Conservation (phyloP, 2,888 invertebrate species). For the Agonopterix heracliana region DNA sequence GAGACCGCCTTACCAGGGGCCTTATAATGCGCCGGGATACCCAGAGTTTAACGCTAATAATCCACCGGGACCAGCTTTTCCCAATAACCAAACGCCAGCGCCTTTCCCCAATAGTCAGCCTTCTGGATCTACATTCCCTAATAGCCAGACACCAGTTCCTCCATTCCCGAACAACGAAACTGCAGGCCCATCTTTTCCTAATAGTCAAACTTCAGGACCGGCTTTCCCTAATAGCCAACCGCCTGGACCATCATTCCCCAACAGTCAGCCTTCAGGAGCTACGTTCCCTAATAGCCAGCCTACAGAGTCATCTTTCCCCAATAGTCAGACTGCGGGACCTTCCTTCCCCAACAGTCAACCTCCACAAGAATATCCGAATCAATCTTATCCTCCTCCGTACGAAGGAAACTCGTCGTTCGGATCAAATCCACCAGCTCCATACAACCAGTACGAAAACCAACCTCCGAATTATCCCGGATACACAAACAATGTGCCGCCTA, state of each 20-base stretch:
- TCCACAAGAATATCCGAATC: constrained; percentile 6
- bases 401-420: constrained; percentile 35
- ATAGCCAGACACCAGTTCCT: constrained; percentile 7
- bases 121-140: constrained; percentile 10
- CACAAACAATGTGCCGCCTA: constrained; percentile 40
- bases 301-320: constrained; percentile 9
- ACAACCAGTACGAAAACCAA: constrained; percentile 51
- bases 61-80: constrained; percentile 16
- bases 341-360: constrained; percentile 14
- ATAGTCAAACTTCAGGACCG: constrained; percentile 7
- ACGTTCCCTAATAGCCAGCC: constrained; percentile 14
- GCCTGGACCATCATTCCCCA: constrained; percentile 10
- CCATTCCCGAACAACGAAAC: too few relatives aligned
- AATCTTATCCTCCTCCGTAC: constrained; percentile 33
- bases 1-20: constrained; percentile 45
- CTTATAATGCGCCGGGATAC: constrained; percentile 40
- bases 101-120: constrained; percentile 14
- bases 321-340: constrained; percentile 9
- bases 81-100: constrained; percentile 11
- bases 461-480: constrained; percentile 47
- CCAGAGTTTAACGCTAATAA: constrained; percentile 47
- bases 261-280: constrained; percentile 9
- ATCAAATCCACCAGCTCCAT: constrained; percentile 26
- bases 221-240: too few relatives aligned
- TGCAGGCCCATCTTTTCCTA: constrained; percentile 9